Evolutionary conservation across 2,797 vertebrate species (phyloP).

Genomic region (Argyrosomus regius): DNA sequence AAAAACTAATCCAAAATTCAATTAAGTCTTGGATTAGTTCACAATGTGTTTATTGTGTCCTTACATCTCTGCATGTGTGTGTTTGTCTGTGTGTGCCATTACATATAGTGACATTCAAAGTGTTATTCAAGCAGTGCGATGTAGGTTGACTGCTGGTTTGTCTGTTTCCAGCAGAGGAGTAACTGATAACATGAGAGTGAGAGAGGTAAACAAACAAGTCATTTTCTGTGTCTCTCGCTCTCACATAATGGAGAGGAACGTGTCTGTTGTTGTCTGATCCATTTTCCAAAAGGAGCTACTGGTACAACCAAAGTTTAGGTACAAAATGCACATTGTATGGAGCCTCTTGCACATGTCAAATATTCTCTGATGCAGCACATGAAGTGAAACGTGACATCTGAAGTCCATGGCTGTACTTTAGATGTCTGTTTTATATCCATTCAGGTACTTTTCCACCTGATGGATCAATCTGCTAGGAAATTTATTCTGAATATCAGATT

Average conservation of each 20-base stretch:
- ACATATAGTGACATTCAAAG: conserved; percentile 40
- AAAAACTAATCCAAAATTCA: neutral
- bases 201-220: conserved; percentile 25
- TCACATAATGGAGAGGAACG: neutral
- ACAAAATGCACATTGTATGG: neutral
- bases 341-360: neutral
- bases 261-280: neutral
- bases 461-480: neutral
- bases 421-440: neutral
- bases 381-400: neutral
- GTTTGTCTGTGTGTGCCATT: neutral
- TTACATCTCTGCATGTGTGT: neutral
- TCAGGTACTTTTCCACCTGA: conserved; percentile 9
- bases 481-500: neutral
- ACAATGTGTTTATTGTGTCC: neutral
- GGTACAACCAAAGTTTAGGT: neutral
- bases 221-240: conserved; percentile 2
- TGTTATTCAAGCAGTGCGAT: conserved; percentile 37
- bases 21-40: neutral
- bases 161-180: conserved; percentile 33
- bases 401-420: too few species aligned
- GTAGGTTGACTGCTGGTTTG: conserved; percentile 28
- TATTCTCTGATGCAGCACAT: neutral
- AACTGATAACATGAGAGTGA: conserved; percentile 27
- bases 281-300: neutral